Percentiles rank a stretch among this genome's conserved stretches.
These are phyloP conservation scores for Probaryconus sp. DNA, from an alignment of 1,140 invertebrate species.

Conservation along the genomic window DNA sequence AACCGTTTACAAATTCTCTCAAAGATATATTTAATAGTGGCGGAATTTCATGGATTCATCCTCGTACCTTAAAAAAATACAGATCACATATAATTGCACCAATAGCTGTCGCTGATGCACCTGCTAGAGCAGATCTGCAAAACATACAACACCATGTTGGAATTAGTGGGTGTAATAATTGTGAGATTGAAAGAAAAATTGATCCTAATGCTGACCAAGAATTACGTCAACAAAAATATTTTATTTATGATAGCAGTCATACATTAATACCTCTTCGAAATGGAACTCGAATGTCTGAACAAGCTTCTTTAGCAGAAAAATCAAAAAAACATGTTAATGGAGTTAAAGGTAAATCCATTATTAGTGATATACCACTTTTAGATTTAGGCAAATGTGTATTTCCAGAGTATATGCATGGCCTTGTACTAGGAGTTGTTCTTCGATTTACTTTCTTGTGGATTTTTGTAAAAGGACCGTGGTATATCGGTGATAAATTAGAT, in stretches of 20 bases:
- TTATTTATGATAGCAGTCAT: slow-evolving; percentile 11
- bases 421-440: slow-evolving; percentile 38
- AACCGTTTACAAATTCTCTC: slow-evolving; percentile 48
- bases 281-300: neutral
- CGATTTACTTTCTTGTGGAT: slow-evolving; percentile 37
- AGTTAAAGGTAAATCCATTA: slow-evolving; percentile 52
- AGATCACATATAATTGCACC: slow-evolving; percentile 51
- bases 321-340: slow-evolving; percentile 25
- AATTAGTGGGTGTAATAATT: slow-evolving; percentile 52
- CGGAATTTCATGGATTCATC: slow-evolving; percentile 49
- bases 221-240: slow-evolving; percentile 22
- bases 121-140: slow-evolving; percentile 58
- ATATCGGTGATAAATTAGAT: slow-evolving; percentile 8
- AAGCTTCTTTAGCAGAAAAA: slow-evolving; percentile 16
- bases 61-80: slow-evolving; percentile 21
- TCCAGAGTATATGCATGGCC: slow-evolving; percentile 59
- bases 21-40: slow-evolving; percentile 40
- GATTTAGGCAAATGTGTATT: slow-evolving; percentile 49
- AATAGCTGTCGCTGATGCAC: slow-evolving; percentile 54
- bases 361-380: slow-evolving; percentile 40
- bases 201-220: neutral
- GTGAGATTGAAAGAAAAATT: slow-evolving; percentile 41
- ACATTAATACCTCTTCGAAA: slow-evolving; percentile 2
- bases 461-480: slow-evolving; percentile 14
- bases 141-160: slow-evolving; percentile 57